Percentiles rank a stretch among this genome's conserved stretches.
Conservation (phyloP, 2,888 invertebrate genomes). For the Gortyna flavago region DNA sequence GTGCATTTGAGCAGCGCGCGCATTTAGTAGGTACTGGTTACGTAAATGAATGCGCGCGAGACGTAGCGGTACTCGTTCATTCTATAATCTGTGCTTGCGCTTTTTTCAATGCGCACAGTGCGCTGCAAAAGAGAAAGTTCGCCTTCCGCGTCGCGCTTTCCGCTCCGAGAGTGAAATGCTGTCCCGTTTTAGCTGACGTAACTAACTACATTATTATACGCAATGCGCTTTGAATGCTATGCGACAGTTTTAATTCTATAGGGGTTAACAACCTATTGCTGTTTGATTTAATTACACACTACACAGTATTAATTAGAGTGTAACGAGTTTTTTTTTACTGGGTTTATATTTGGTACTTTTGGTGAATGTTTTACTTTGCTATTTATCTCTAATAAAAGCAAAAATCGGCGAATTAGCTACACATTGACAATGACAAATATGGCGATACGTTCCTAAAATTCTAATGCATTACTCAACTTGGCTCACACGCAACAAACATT, state of each 20-base stretch:
- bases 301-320: conserved; percentile 26
- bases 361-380: not conserved
- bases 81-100: conserved; percentile 76
- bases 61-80: conserved; percentile 68
- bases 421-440: conserved; percentile 40
- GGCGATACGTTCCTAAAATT: conserved; percentile 60
- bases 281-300: conserved; percentile 42
- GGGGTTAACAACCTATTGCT: conserved; percentile 53
- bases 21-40: conserved; percentile 63
- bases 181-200: conserved; percentile 89
- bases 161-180: conserved; percentile 89
- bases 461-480: conserved; percentile 69
- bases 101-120: conserved; percentile 71
- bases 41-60: conserved; percentile 66
- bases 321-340: conserved; percentile 2
- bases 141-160: conserved; percentile 89
- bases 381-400: conserved; percentile 2
- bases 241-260: conserved; percentile 59
- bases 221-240: conserved; percentile 66
- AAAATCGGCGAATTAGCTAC: conserved; percentile 11
- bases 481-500: conserved; percentile 61
- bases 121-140: conserved; percentile 89
- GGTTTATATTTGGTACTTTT: not conserved
- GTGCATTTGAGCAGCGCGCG: conserved; percentile 52
- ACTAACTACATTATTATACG: conserved; percentile 79